Conservation (phyloP, 2,113 vertebrate species). For the Chaetura pelagica region DNA sequence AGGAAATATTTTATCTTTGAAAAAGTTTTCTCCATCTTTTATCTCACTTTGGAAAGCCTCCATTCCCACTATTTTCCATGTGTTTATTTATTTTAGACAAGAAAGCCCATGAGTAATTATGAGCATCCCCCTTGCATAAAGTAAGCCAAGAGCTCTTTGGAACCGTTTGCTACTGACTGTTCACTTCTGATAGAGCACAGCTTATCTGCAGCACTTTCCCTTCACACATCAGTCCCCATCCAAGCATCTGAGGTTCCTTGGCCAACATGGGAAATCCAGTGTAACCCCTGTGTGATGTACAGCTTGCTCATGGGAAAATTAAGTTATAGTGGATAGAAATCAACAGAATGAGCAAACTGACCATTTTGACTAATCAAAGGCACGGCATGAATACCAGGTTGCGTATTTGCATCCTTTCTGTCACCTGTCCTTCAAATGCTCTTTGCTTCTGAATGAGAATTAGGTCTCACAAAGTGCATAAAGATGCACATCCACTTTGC, state of each 20-base stretch:
- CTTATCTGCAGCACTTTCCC: neutral
- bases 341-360: neutral
- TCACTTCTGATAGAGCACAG: neutral
- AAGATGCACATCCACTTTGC: neutral
- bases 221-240: neutral
- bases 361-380: neutral
- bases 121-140: neutral
- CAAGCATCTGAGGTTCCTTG: neutral
- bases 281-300: neutral
- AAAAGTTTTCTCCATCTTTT: neutral
- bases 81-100: conserved; percentile 12
- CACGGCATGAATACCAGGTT: neutral
- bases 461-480: neutral
- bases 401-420: neutral
- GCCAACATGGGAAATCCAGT: neutral
- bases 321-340: neutral
- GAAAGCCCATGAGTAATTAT: neutral
- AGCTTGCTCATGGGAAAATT: neutral
- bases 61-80: conserved; percentile 20
- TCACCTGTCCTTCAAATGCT: neutral
- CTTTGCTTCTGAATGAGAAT: neutral
- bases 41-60: conserved; percentile 9
- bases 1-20: conserved; percentile 24
- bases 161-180: conserved; percentile 17
- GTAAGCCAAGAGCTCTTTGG: conserved; percentile 27